A percentile compares a stretch with the other conserved stretches of the same genome.
phyloP scores from a whole-genome alignment of 2,113 vertebrate species.

The Lophotis ruficrista region DNA sequence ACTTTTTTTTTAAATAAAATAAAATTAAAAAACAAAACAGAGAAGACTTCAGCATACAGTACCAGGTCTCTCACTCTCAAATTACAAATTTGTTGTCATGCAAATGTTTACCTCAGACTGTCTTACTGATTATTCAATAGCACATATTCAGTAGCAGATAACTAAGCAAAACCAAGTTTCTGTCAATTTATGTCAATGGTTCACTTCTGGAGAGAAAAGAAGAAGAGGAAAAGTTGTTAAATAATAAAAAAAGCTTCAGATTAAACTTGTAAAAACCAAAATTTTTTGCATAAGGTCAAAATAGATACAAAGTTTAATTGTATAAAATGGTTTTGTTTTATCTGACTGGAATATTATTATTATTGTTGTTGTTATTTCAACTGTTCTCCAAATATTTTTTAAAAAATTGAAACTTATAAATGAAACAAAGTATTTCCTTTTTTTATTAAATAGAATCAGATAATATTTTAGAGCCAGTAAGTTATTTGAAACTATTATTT shows the following conservation, averaged over 20 bases:
- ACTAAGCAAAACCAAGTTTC: neutral
- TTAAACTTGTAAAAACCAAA: neutral
- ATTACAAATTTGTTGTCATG: neutral
- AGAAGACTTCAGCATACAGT: neutral
- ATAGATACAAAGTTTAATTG: neutral
- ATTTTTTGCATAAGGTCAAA: neutral
- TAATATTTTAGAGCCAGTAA: neutral
- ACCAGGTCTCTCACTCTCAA: neutral
- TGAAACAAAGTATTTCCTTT: neutral
- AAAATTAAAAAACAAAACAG: neutral
- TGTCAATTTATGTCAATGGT: neutral
- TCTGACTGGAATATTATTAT: neutral
- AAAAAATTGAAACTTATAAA: neutral
- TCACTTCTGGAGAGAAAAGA: neutral
- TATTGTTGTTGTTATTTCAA: neutral
- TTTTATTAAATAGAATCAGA: neutral
- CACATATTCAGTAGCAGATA: neutral
- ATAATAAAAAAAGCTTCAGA: neutral
- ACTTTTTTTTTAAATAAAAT: neutral
- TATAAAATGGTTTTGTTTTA: neutral
- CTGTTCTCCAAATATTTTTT: neutral
- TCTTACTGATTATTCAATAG: neutral
- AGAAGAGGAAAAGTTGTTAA: neutral
- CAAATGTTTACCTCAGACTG: neutral
- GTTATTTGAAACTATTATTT: neutral